A percentile compares a stretch with the other conserved stretches of the same genome.
These are phyloP conservation scores for Fabriciana adippe DNA, from an alignment of 2,888 invertebrate genomes.

Conservation along the genomic window DNA sequence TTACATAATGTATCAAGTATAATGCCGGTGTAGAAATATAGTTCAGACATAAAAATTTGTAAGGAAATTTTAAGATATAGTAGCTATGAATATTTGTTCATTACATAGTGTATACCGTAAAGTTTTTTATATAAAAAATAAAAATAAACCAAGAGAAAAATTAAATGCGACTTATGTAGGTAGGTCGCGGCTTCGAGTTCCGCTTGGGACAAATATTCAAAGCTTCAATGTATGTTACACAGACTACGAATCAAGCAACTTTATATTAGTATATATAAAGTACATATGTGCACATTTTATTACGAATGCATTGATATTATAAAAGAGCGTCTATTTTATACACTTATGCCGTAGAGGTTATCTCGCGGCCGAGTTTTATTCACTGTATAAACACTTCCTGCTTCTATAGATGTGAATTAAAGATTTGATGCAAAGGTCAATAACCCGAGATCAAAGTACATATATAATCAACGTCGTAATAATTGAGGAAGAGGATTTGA, in stretches of 20 bases:
- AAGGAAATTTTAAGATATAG: neutral
- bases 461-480: conserved; percentile 30
- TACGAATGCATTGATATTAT: no score
- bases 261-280: no score
- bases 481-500: conserved; percentile 33
- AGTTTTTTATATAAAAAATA: no score
- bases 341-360: conserved; percentile 27
- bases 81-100: neutral
- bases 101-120: no score
- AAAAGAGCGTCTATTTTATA: neutral
- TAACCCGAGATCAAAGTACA: conserved; percentile 33
- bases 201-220: no score
- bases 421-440: conserved; percentile 26
- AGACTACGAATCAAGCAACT: no score
- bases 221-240: no score
- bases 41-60: neutral
- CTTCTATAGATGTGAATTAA: conserved; percentile 24
- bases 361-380: conserved; percentile 35
- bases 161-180: no score
- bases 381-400: conserved; percentile 33
- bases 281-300: no score
- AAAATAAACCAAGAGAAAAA: no score
- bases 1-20: conserved; percentile 17
- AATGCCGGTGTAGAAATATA: conserved; percentile 1
- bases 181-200: no score